Conservation (phyloP, 2,888 invertebrate species). For the Drosophila anomelani region DNA sequence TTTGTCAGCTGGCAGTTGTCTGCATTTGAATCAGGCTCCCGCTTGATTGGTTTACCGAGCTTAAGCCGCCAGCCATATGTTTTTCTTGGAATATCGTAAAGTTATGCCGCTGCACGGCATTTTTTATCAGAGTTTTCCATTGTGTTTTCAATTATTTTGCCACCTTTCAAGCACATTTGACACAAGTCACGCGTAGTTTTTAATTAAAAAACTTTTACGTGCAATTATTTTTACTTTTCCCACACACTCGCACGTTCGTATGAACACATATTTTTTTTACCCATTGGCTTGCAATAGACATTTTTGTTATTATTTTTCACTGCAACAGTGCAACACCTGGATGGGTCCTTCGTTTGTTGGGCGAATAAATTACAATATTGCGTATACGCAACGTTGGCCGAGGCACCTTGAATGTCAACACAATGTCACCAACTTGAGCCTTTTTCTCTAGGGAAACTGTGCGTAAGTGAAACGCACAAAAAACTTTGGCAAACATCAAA, state of each 20-base stretch:
- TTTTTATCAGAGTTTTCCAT: constrained; percentile 29
- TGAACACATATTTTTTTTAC: constrained; percentile 32
- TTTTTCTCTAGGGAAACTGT: constrained; percentile 50
- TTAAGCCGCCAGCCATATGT: constrained; percentile 12
- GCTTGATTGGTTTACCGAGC: constrained; percentile 21
- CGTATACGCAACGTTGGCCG: constrained; percentile 52
- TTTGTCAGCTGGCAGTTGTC: constrained; percentile 14
- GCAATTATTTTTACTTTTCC: constrained; percentile 67
- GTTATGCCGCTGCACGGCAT: constrained; percentile 3
- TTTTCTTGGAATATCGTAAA: constrained; percentile 1
- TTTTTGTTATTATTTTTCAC: constrained; percentile 33
- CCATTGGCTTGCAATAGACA: constrained; percentile 57
- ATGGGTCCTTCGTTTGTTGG: neutral
- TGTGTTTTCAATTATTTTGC: constrained; percentile 34
- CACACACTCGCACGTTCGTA: constrained; percentile 10
- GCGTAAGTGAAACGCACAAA: constrained; percentile 60
- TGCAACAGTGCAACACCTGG: constrained; percentile 30
- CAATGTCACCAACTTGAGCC: constrained; percentile 47
- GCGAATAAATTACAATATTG: constrained; percentile 50
- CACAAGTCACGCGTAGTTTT: constrained; percentile 74
- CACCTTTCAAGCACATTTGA: constrained; percentile 64
- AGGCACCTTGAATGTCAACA: constrained; percentile 59
- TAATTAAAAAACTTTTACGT: constrained; percentile 77
- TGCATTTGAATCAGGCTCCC: constrained; percentile 2
- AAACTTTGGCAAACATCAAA: constrained; percentile 57